These are phyloP conservation scores for Paracanthobrama guichenoti DNA, from an alignment of 2,113 vertebrate genomes.

Conservation along the genomic window DNA sequence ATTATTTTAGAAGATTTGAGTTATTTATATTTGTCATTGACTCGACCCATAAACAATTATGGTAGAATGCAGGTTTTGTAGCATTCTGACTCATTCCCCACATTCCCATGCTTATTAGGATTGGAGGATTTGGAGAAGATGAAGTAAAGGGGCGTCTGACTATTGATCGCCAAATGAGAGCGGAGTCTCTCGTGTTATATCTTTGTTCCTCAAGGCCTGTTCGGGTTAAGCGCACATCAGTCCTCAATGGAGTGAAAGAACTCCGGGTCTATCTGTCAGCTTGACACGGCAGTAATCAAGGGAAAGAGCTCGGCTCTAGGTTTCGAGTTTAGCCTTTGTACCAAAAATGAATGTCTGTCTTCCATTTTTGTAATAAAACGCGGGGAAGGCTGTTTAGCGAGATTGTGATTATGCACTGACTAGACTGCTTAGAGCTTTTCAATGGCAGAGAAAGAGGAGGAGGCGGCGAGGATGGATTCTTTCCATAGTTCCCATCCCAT, in stretches of 20 bases:
- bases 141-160: neutral
- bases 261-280: slow-evolving; percentile 41
- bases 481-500: neutral
- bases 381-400: slow-evolving; percentile 45
- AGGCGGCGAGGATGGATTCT: neutral
- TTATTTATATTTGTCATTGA: neutral
- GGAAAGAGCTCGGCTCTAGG: neutral
- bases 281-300: slow-evolving; percentile 15
- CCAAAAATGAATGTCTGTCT: slow-evolving; percentile 47
- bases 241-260: slow-evolving; percentile 33
- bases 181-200: slow-evolving; percentile 43
- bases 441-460: neutral
- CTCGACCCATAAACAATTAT: neutral
- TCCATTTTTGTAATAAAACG: slow-evolving; percentile 43
- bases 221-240: slow-evolving; percentile 19
- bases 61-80: neutral
- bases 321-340: slow-evolving; percentile 43
- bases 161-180: slow-evolving; percentile 43
- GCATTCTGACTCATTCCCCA: slow-evolving; percentile 22
- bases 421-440: slow-evolving; percentile 36
- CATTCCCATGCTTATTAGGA: slow-evolving; percentile 23
- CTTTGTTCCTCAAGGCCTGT: slow-evolving; percentile 42
- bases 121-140: neutral
- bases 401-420: slow-evolving; percentile 43
- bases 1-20: neutral